A percentile compares a stretch with the other conserved stretches of the same genome.
Conservation (phyloP, 2,113 vertebrate genomes). For the Gopherus evgoodei region DNA sequence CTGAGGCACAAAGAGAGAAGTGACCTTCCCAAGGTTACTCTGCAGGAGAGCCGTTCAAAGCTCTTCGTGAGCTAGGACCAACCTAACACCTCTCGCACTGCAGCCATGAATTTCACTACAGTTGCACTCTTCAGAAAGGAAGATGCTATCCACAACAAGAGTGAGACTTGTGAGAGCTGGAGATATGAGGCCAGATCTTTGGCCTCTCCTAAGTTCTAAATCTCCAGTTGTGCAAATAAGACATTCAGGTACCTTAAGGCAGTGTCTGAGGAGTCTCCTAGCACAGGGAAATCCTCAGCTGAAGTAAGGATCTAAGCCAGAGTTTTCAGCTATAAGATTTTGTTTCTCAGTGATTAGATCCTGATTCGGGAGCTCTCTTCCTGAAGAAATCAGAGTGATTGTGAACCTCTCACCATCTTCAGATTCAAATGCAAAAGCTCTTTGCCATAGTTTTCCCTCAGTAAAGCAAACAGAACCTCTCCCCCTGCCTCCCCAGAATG, state of each 20-base stretch:
- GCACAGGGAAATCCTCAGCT: neutral
- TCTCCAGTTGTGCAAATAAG: neutral
- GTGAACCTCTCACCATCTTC: neutral
- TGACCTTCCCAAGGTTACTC: neutral
- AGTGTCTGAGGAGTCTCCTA: neutral
- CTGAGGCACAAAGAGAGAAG: neutral
- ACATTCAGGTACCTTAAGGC: neutral
- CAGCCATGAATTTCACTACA: neutral
- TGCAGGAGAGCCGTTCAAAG: neutral
- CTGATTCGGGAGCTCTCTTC: neutral
- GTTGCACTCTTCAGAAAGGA: neutral
- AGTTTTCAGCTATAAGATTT: neutral
- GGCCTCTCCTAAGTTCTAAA: neutral
- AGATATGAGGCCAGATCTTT: accelerated
- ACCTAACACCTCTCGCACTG: neutral
- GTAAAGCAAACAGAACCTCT: neutral
- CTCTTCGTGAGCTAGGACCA: neutral
- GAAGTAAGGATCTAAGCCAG: neutral
- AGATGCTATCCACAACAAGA: neutral
- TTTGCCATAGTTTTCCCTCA: neutral
- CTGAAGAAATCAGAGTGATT: neutral
- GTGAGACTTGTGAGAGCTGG: neutral
- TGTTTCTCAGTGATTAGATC: neutral
- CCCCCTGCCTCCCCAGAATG: neutral
- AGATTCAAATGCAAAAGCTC: neutral